Evolutionary conservation across 2,888 invertebrate genomes (phyloP).

Genomic region (Ferdinandea cuprea): DNA sequence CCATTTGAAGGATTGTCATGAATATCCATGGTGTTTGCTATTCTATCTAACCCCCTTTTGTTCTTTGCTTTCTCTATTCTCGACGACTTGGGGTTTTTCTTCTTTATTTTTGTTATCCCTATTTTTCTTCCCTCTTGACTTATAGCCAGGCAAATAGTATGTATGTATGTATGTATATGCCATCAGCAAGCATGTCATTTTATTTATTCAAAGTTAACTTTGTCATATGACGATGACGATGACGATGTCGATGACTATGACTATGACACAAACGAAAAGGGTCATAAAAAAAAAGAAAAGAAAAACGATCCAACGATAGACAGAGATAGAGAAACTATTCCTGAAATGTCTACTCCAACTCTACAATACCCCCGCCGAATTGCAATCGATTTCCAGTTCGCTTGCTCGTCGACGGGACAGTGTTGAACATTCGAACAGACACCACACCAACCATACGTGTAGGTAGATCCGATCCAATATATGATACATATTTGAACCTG

Average conservation of each 20-base stretch:
- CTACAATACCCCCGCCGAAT: slow-evolving; percentile 51
- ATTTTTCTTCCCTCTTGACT: slow-evolving; percentile 63
- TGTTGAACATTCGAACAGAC: slow-evolving; percentile 22
- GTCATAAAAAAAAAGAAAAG: slow-evolving; percentile 22
- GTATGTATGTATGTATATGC: slow-evolving; percentile 47
- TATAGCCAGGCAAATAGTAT: slow-evolving; percentile 58
- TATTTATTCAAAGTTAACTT: slow-evolving; percentile 72
- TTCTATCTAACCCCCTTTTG: slow-evolving; percentile 33
- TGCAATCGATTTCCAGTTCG: slow-evolving; percentile 61
- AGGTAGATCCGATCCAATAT: neutral
- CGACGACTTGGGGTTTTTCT: neutral
- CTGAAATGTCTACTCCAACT: slow-evolving; percentile 51
- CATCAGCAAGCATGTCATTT: slow-evolving; percentile 52
- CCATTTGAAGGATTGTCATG: slow-evolving; percentile 72
- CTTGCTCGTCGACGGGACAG: slow-evolving; percentile 40
- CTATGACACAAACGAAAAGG: slow-evolving; percentile 57
- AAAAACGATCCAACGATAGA: slow-evolving; percentile 23
- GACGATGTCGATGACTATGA: slow-evolving; percentile 38
- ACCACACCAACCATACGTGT: slow-evolving; percentile 18
- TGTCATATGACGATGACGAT: slow-evolving; percentile 61
- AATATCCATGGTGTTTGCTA: slow-evolving; percentile 58
- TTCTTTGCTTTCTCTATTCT: slow-evolving; percentile 12
- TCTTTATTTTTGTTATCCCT: slow-evolving; percentile 37
- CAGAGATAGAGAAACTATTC: slow-evolving; percentile 39
- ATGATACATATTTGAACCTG: slow-evolving; percentile 50